Base-by-base conservation (phyloP, 2,113 vertebrate species). In the Thalassarche chlororhynchos region DNA sequence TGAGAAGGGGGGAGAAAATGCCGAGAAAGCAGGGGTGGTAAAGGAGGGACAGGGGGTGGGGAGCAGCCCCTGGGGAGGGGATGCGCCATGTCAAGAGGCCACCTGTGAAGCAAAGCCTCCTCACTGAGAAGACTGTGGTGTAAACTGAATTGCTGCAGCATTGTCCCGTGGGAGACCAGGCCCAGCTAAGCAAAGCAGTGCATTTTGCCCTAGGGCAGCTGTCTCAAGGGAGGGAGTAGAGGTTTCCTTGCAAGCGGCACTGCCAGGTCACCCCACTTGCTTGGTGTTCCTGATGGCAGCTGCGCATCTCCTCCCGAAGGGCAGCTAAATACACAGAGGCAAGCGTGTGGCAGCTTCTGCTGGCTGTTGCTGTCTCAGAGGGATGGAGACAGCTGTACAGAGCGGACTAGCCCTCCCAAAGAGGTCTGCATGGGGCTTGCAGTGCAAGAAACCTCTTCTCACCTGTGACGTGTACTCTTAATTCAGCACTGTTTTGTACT, bases 221-320 rank as follows among this genome's bases (percentile, higher is more conserved):
- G 3, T 38, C 60, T 49, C 23, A 4, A 29, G 57, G 42, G 16
- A 82, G 19, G 52, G n/a, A 89, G 72, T 28, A n/a, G 72, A 74
- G 60, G 60, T 81, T 84, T 95, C 78, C 65, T 51, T 36, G 17
- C 0, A 2, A 83, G 60, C 42, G 51, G 17, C 29, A 16, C 51
- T 66, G 46, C 60, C 58, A 11, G 24, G 19, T 72, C 34, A 16
- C 29, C 44, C 36, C 20, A 0, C 51, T 95, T 3, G 0, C 32
- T 51, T 17, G 49, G 8, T 60, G 54, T 14, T 66, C 29, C 38
- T 31, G 42, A 6, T 34, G 14, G 54, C 20, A 52, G 83, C 36
- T 14, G 8, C 0, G 1, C 4, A 1, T 40, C 38, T 78, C 4
- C 75, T 90, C 65, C 31, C 3, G 1, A 66, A 21, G 31, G 75